Conservation (phyloP, 2,888 invertebrate species). For the Erebia ligea region DNA sequence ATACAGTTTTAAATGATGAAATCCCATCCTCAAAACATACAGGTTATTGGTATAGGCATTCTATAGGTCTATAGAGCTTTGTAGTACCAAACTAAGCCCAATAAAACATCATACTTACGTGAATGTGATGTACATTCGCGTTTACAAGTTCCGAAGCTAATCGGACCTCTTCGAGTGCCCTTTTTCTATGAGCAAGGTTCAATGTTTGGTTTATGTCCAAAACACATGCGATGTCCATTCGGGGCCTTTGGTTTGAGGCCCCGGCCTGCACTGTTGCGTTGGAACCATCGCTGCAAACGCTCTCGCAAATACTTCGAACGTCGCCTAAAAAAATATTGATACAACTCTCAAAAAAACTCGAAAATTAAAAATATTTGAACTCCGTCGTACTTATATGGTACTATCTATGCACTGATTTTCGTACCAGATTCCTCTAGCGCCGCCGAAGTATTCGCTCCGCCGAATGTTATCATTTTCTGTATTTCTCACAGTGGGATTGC, state of each 20-base stretch:
- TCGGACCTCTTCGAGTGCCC: slow-evolving; percentile 92
- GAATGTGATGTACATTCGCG: slow-evolving; percentile 92
- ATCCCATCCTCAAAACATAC: no score
- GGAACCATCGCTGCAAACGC: slow-evolving; percentile 81
- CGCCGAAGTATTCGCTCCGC: slow-evolving; percentile 68
- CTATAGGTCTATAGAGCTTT: no score
- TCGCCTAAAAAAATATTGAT: slow-evolving; percentile 60
- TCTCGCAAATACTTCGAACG: slow-evolving; percentile 80
- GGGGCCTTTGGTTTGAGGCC: slow-evolving; percentile 77
- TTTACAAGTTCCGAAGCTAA: slow-evolving; percentile 90
- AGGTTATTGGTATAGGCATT: no score
- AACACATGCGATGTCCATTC: slow-evolving; percentile 95
- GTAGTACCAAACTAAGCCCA: no score
- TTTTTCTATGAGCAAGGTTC: slow-evolving; percentile 88
- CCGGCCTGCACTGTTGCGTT: slow-evolving; percentile 76
- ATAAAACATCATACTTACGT: slow-evolving; percentile 80
- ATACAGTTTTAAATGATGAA: no score
- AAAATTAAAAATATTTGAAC: slow-evolving; percentile 36
- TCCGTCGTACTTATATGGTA: slow-evolving; percentile 40
- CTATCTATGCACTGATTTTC: slow-evolving; percentile 43
- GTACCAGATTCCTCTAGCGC: slow-evolving; percentile 75
- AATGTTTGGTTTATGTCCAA: slow-evolving; percentile 90
- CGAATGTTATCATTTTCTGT: slow-evolving; percentile 78
- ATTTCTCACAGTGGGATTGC: slow-evolving; percentile 67
- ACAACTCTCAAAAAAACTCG: slow-evolving; percentile 42